Conservation (phyloP, 2,113 vertebrate species). For the Amblyornis subalaris region DNA sequence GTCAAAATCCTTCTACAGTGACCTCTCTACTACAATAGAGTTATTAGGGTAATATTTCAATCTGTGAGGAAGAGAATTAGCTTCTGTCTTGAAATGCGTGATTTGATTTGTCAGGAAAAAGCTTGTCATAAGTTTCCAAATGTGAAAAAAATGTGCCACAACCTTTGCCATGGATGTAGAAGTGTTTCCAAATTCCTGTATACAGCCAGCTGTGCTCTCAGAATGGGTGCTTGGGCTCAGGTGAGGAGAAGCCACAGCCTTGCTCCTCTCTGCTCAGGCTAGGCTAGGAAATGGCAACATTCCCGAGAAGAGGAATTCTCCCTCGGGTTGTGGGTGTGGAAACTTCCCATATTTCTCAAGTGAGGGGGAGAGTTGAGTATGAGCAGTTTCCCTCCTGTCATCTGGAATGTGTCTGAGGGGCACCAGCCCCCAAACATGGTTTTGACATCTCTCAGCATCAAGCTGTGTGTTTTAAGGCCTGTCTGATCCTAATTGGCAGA, state of each 20-base stretch:
- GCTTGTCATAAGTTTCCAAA: background rate
- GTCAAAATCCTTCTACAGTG: slow-evolving; percentile 34
- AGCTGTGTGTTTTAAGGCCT: background rate
- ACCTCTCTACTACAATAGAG: background rate
- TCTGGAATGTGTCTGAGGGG: background rate
- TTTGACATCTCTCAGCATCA: background rate
- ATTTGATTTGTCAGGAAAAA: slow-evolving; percentile 27
- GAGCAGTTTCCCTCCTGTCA: background rate
- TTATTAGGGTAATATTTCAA: background rate
- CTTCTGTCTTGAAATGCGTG: background rate
- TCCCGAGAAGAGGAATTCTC: background rate
- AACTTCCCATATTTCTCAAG: background rate
- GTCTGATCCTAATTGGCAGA: background rate
- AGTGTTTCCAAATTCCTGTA: background rate
- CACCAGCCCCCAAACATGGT: background rate
- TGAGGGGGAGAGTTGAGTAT: background rate
- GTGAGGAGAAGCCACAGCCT: background rate
- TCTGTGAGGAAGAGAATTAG: background rate
- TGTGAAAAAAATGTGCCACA: background rate
- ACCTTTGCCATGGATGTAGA: background rate
- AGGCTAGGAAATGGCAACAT: background rate
- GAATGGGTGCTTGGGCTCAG: background rate
- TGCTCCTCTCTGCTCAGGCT: background rate
- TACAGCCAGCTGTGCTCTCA: background rate
- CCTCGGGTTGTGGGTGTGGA: background rate